Evolutionary conservation across 2,888 invertebrate species (phyloP), one percentile per base, ranked within the genome.

Genomic region (Bruchidius siliquastri): DNA sequence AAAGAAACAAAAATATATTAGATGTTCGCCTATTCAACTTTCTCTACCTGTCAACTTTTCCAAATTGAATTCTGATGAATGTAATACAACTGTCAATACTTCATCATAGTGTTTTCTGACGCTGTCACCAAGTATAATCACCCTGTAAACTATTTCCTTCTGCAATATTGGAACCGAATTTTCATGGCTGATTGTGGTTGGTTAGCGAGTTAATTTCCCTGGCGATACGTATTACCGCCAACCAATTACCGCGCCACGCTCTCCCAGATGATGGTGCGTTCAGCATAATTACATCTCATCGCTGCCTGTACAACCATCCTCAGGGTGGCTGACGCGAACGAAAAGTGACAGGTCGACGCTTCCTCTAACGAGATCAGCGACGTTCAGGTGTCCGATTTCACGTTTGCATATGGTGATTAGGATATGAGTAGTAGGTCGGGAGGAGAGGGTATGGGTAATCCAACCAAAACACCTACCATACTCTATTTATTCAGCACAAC

Each of bases 191-290:
- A 49, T 49, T 13, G 49, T 49, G 85, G 83, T 85, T 86, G 85
- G 86, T 86, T 85, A 86, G 85, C 83, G 84, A 84, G 84, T 85
- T 86, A 86, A 86, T 86, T 86, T 86, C 86, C 86, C 86, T 83
- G 85, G 86, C 85, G 86, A 86, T 86, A 82, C 82, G 82, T 80
- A 84, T 85, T 84, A 85, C 81, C 82, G 79, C 49, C 49, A 49
- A 49, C 49, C 49, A 49, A 49, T 49, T 49, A 49, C 49, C 80
- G 49, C 49, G 18, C 18, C n/a, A 8, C 49, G 49, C 30, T 30
- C 4, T 49, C 49, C 49, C 49, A 49, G 49, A 49, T 49, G 49
- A 49, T 49, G 8, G 49, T 13, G 49, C 26, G 49, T 49, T 49
- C 49, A 77, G 80, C 81, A 78, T 80, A 79, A 81, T 81, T 80